Base-by-base conservation (phyloP, 2,888 invertebrate species). In the Bembecia ichneumoniformis region DNA sequence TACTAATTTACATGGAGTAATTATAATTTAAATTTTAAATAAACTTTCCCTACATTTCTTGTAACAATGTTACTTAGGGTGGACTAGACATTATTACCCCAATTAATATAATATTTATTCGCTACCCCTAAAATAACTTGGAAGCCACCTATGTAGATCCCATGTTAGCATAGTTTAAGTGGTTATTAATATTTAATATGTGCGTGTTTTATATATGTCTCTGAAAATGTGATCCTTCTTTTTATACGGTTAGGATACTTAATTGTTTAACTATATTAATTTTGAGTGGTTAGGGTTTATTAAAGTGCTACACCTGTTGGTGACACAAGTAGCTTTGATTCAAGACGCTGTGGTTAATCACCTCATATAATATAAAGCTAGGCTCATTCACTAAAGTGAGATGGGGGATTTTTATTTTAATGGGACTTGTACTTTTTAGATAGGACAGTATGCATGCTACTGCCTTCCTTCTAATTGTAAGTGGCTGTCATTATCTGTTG, bases 11-110 rank as follows among this genome's bases (percentile, higher is more conserved):
- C 40, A 40, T 40, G 11, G 58, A 56, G 68, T 62, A 60, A 51
- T 59, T 58, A 51, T 66, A 59, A 71, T 71, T 69, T 69, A 64
- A 69, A 71, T 66, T 71, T 71, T 63, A 63, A 71, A 71, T 68
- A 63, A 64, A 63, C 59, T 43, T 48, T 48, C 13, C 14, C 40
- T 3, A n/a, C 13, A 40, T 40, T 40, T 40, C 40, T 44, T 51
- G 35, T 4, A 35, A 35, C 16, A 47, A 34, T 47, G 36, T 16
- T 28, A 28, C 28, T 28, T 28, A 47, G 15, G 40, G 51, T 13
- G 35, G 43, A 15, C 20, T 47, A 36, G 17, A 11, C 47, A 14
- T 16, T 49, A 53, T 52, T 50, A 55, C 57, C 56, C 54, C 58
- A n/a, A n/a, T 58, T 61, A 64, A 62, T 68, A 63, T 64, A 65